Base-by-base conservation (phyloP, 2,113 vertebrate species). In the Columba janthina region DNA sequence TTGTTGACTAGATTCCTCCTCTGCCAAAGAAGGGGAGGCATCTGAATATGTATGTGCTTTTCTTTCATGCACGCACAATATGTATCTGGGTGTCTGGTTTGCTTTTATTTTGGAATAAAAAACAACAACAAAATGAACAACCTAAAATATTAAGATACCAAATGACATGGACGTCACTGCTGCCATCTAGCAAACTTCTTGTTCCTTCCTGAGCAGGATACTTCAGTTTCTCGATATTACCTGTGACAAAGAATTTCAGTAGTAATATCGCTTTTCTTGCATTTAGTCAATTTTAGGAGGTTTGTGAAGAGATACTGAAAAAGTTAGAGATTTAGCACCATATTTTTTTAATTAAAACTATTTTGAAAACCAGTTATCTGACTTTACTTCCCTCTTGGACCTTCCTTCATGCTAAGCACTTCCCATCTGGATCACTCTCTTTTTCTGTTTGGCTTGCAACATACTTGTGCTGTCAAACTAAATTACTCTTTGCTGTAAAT, bases 401-500 rank as follows among this genome's bases (percentile, higher is more conserved):
- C 10, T 86, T 81, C 18, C 25, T 75, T 71, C 75, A 64, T 42
- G 40, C 25, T 78, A 57, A 88, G 44, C 21, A 17, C 16, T 72
- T 92, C 34, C 46, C 34, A 60, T 54, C 44, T 54, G 26, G 13
- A 22, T 88, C 34, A 12, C 10, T 77, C 8, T n/a, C 46, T 84
- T 64, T 89, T 88, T 44, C 46, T 72, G 92, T 95, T 81, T 58
- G 54, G 70, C 61, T 87, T 85, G 62, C 77, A 77, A 36, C 53
- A 42, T 57, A 71, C 36, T 87, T 64, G 29, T 6, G 2, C 74
- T 93, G 77, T 94, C 94, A 93, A 92, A 76, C 36, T 78, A 74
- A 94, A 92, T 88, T 89, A 79, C 36, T 78, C 51, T 67, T 84
- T 92, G 92, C 92, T 73, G 60, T 95, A 91, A 94, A 96, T 96